These are phyloP conservation scores for Monodelphis domestica DNA, from an alignment of 2,797 vertebrate genomes.

Conservation along the genomic window DNA sequence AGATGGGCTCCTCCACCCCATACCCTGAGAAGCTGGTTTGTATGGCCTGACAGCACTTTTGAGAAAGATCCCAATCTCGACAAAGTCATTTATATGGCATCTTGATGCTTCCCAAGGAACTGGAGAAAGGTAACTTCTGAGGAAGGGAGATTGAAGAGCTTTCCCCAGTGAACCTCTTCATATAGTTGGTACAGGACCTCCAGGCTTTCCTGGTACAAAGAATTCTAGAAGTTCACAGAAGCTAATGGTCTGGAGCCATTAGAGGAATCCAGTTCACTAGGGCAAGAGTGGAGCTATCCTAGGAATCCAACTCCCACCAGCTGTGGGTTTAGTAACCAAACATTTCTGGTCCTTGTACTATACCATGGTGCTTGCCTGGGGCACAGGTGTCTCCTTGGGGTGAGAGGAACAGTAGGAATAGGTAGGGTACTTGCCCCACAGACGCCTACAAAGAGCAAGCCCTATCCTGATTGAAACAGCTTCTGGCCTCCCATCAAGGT, in stretches of 20 bases:
- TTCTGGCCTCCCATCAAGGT: not conserved
- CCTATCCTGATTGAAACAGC: not conserved
- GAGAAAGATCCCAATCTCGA: conserved; percentile 19
- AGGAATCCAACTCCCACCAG: not conserved
- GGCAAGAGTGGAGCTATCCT: not conserved
- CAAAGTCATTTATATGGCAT: not conserved
- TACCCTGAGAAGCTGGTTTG: conserved; percentile 46
- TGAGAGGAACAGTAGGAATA: not conserved
- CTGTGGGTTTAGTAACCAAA: not conserved
- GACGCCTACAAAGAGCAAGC: not conserved
- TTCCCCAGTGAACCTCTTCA: not conserved
- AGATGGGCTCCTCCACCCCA: conserved; percentile 52
- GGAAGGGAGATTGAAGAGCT: not conserved
- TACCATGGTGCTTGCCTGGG: not conserved
- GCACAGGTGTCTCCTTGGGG: not conserved
- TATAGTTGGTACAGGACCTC: not conserved
- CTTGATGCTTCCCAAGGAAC: not conserved
- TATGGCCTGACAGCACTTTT: not conserved
- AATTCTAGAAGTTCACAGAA: not conserved
- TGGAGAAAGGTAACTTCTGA: not conserved
- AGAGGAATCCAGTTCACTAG: not conserved
- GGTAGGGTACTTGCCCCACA: not conserved
- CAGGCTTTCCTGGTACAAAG: not conserved
- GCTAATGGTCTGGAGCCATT: not conserved
- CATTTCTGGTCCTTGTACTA: not conserved